Evolutionary conservation across 2,888 invertebrate species (phyloP), one percentile per base, ranked within the genome.

Genomic region (Therioaphis trifolii): DNA sequence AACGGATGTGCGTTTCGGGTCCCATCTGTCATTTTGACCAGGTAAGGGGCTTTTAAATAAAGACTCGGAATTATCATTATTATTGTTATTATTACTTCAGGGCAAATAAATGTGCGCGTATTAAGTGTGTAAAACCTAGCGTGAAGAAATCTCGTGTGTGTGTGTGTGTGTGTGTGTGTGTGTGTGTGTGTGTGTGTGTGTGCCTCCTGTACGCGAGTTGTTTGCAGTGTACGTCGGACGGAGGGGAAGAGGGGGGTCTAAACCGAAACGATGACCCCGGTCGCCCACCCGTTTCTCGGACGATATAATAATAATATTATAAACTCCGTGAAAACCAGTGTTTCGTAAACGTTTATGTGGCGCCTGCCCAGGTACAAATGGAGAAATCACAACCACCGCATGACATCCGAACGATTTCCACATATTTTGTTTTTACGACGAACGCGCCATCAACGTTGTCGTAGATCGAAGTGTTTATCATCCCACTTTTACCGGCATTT

Each of bases 261-360:
- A 46, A 68, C 29, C 24, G 49, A 79, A 61, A 82, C 80, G 80
- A 72, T 72, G 63, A 72, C 80, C 71, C 79, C 71, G 61, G 72
- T 14, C 71, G 79, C 79, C 71, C 69, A 80, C 79, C 40, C 71
- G 71, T 71, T 79, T 79, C 79, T 71, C 71, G 21, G 71, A 80
- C 79, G 58, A 52, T 68, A 24, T n/a, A n/a, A n/a, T n/a, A n/a
- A n/a, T n/a, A n/a, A n/a, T n/a, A n/a, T n/a, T n/a, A n/a, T 69
- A 43, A 40, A 55, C 40, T 46, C 9, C 58, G 14, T 40, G 35
- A 69, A 69, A 72, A 80, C 61, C 71, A 80, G 61, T 80, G 71
- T 71, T 29, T 80, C 71, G 35, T 35, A 71, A 80, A 80, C 80
- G 71, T 61, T 61, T 71, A 29, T 49, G 29, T 71, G 71, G 71